Conservation (phyloP, 2,113 vertebrate species). For the Dendrocopos noguchii region DNA sequence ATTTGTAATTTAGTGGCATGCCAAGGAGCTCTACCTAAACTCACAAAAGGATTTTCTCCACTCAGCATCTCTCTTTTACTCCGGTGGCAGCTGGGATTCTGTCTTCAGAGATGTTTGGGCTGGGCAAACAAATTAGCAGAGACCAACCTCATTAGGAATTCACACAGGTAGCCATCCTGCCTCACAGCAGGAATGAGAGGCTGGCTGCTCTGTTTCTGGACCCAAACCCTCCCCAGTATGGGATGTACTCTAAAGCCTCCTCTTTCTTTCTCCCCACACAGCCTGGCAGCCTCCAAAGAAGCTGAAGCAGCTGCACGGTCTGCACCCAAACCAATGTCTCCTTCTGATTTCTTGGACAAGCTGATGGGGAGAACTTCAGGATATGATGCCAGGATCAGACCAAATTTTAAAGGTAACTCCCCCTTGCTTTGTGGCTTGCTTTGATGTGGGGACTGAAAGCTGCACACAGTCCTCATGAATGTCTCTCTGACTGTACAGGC, state of each 20-base stretch:
- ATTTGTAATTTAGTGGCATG: constrained; percentile 26
- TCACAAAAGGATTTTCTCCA: constrained; percentile 51
- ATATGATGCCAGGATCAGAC: constrained; percentile 97
- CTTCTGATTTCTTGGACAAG: constrained; percentile 98
- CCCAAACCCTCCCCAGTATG: background rate
- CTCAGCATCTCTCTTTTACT: constrained; percentile 21
- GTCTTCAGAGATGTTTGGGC: constrained; percentile 43
- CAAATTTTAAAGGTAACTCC: constrained; percentile 95
- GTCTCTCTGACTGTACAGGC: background rate
- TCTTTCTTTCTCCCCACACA: constrained; percentile 66
- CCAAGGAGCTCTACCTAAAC: constrained; percentile 27
- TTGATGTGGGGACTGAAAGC: background rate
- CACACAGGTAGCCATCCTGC: constrained; percentile 9
- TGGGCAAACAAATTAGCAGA: constrained; percentile 57
- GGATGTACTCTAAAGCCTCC: background rate
- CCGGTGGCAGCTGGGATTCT: constrained; percentile 50
- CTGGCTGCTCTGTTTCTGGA: background rate
- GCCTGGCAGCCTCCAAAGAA: constrained; percentile 96
- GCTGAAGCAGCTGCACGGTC: constrained; percentile 90
- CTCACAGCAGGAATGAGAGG: constrained; percentile 1
- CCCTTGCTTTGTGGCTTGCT: background rate
- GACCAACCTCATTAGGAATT: constrained; percentile 52
- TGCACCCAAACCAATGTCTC: constrained; percentile 91
- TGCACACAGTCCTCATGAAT: background rate
- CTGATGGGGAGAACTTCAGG: constrained; percentile 97